Evolutionary conservation across 2,888 invertebrate species (phyloP).

Genomic region (Teleiodes luculella): DNA sequence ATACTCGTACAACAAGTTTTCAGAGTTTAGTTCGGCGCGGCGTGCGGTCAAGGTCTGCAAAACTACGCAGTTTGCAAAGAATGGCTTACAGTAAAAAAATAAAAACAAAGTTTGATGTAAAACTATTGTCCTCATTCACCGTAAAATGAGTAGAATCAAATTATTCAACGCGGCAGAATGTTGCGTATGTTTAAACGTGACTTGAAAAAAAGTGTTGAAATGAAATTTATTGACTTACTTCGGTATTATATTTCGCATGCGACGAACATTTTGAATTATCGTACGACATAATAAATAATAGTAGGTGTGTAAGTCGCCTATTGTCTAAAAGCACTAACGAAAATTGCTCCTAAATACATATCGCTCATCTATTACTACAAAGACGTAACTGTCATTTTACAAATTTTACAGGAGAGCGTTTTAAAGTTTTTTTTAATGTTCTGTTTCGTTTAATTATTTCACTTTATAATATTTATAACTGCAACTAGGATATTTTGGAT

Average conservation of each 20-base stretch:
- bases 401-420: no score
- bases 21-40: neutral
- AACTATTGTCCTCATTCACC: neutral
- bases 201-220: slow-evolving; percentile 23
- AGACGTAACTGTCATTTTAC: no score
- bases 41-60: slow-evolving; percentile 19
- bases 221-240: slow-evolving; percentile 23
- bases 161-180: slow-evolving; percentile 21
- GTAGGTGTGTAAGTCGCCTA: slow-evolving; percentile 42
- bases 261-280: slow-evolving; percentile 36
- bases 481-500: no score
- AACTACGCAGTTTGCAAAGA: slow-evolving; percentile 8
- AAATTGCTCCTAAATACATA: slow-evolving; percentile 43
- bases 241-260: slow-evolving; percentile 36
- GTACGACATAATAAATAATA: slow-evolving; percentile 25
- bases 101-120: neutral
- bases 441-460: no score
- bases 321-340: slow-evolving; percentile 44
- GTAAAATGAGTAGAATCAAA: slow-evolving; percentile 1
- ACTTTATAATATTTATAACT: no score
- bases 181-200: slow-evolving; percentile 35
- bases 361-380: no score
- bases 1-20: neutral
- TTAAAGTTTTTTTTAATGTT: no score
- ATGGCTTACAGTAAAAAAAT: neutral